Evolutionary conservation across 92 coral and sea anemone species (phyloP).

Genomic region (Pocillopora grandis): DNA sequence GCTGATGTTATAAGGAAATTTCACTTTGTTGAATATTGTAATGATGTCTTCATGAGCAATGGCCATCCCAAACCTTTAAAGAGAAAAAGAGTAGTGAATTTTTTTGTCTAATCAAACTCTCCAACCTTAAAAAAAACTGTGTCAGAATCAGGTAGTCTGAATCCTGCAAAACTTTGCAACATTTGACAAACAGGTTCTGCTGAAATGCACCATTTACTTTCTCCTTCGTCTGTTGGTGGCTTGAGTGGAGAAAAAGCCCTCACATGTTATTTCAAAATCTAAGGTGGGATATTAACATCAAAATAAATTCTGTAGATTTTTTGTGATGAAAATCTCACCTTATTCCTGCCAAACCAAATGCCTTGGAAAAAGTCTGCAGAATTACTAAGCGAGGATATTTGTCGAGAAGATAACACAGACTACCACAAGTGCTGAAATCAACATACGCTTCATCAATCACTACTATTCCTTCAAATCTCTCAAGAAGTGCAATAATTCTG

Average conservation of each 20-base stretch:
- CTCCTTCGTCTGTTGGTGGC: not conserved
- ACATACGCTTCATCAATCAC: not conserved
- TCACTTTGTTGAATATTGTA: conserved; percentile 42
- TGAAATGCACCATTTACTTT: not conserved
- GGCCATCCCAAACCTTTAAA: conserved; percentile 48
- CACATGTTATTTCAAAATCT: too few species aligned
- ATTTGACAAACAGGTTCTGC: not conserved
- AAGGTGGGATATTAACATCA: not conserved
- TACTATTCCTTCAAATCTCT: conserved; percentile 26
- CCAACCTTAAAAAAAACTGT: too few species aligned
- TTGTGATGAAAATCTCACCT: conserved; percentile 3
- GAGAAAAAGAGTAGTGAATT: not conserved
- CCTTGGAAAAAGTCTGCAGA: conserved; percentile 41
- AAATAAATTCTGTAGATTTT: not conserved
- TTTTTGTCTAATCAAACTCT: too few species aligned
- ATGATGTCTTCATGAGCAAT: conserved; percentile 44
- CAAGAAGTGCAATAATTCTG: conserved; percentile 28
- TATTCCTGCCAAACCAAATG: conserved; percentile 46
- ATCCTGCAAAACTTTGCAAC: not conserved
- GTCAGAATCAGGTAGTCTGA: too few species aligned
- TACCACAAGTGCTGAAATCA: conserved; percentile 23
- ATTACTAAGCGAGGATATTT: conserved; percentile 31
- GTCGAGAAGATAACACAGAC: conserved; percentile 31
- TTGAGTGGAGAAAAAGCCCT: too few species aligned
- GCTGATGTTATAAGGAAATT: conserved; percentile 42